Base-by-base conservation (phyloP, 1,140 invertebrate species). In the Eumaeus atala region DNA sequence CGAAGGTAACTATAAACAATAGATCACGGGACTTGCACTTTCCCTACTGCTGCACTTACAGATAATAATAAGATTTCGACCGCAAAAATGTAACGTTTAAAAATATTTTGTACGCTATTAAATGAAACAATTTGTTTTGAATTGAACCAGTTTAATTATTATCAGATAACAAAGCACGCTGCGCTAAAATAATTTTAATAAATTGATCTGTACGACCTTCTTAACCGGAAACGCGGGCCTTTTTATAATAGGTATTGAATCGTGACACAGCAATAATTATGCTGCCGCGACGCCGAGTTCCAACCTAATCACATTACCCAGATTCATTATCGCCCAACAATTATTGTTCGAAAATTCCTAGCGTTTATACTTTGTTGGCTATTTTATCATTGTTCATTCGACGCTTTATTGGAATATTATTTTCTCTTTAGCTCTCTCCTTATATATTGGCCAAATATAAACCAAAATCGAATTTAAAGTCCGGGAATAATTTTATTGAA, bases 201-300 rank as follows among this genome's bases (percentile, higher is more conserved):
- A 59, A 57, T 61, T 14, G 49, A 64, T 61, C 56, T 53, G 47
- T 52, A 48, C 47, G 62, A 64, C 58, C 62, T 60, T 58, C 54
- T 61, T 61, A 64, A 44, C 62, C 60, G 62, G 62, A 64, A 64
- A 61, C 56, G 58, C 60, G 55, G 54, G 52, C 56, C 54, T 64
- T 60, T 53, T 61, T 64, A 64, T 64, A 61, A 64, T 56, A 61
- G 48, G 58, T 64, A 61, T 64, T 44, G 53, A 55, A 35, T 64
- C 62, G 62, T 64, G 62, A 64, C 56, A 59, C 40, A 34, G 61
- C 61, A 53, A 37, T 58, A 58, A 62, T 63, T 56, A 50, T 62
- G 55, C 42, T 33, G 58, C 36, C 42, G 16, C 21, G 17, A 55
- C 55, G 55, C 57, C 58, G 59, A 56, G 53, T 38, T 52, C 42